Evolutionary conservation across 2,888 invertebrate species (phyloP).

Genomic region (Mesochorus sp.): DNA sequence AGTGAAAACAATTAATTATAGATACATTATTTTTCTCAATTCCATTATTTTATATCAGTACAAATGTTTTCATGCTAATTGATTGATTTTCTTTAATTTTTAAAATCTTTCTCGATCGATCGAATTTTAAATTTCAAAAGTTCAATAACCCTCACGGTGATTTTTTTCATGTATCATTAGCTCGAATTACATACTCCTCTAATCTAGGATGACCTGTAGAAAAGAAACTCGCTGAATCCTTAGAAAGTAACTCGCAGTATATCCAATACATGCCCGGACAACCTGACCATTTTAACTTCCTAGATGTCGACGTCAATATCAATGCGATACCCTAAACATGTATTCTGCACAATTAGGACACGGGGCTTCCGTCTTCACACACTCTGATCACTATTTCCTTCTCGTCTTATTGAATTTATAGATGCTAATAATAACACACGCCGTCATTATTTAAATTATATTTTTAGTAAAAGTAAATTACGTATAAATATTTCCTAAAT

Average conservation of each 20-base stretch:
- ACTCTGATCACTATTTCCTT: constrained; percentile 13
- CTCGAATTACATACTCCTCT: constrained; percentile 43
- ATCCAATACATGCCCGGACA: constrained; percentile 17
- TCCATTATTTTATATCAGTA: background rate
- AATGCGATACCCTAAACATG: constrained; percentile 56
- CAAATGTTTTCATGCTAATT: too few relatives aligned
- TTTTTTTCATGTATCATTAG: constrained; percentile 28
- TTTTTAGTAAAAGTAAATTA: background rate
- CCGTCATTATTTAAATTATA: too few relatives aligned
- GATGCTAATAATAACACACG: background rate
- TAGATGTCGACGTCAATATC: constrained; percentile 58
- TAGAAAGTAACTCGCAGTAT: constrained; percentile 44
- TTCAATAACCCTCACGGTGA: constrained; percentile 36
- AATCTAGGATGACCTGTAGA: constrained; percentile 44
- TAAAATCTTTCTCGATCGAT: background rate
- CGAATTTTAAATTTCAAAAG: background rate
- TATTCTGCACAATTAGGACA: constrained; percentile 61
- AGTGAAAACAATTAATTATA: too few relatives aligned
- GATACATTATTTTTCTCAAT: too few relatives aligned
- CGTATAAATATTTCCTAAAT: too few relatives aligned
- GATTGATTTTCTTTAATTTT: background rate
- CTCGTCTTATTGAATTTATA: constrained; percentile 52
- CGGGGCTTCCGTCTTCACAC: constrained; percentile 51
- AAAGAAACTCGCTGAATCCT: constrained; percentile 56
- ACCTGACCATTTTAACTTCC: constrained; percentile 51